Evolutionary conservation across 1,140 invertebrate species (phyloP).

Genomic region (Acromyrmex charruanus): DNA sequence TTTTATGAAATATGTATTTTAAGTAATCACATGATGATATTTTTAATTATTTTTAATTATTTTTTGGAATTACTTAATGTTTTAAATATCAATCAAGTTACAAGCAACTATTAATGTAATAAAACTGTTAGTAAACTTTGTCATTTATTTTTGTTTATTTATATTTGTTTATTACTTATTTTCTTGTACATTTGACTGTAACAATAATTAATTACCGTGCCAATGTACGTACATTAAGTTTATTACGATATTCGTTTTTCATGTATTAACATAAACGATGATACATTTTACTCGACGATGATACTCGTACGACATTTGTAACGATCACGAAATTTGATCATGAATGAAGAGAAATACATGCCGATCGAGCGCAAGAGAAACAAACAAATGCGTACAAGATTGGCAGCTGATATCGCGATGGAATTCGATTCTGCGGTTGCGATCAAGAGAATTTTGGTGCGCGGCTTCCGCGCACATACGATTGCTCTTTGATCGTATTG

Average conservation of each 20-base stretch:
- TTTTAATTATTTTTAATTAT: neutral
- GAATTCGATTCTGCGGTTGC: constrained; percentile 77
- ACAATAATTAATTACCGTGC: neutral
- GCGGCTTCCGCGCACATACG: constrained; percentile 15
- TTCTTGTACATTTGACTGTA: neutral
- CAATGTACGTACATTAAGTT: no score
- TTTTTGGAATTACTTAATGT: neutral
- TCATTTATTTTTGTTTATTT: neutral
- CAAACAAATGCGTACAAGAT: constrained; percentile 63
- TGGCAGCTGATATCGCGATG: constrained; percentile 57
- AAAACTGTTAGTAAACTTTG: neutral
- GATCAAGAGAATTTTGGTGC: constrained; percentile 65
- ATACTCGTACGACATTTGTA: constrained; percentile 70
- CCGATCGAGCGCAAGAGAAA: constrained; percentile 55
- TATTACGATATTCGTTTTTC: neutral
- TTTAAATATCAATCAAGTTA: neutral
- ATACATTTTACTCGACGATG: constrained; percentile 45
- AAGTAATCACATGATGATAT: neutral
- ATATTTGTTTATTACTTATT: neutral
- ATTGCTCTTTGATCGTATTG: constrained; percentile 40
- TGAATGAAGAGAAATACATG: constrained; percentile 16
- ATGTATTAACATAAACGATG: constrained; percentile 4
- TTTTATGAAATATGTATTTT: neutral
- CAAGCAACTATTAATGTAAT: constrained; percentile 6
- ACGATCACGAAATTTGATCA: constrained; percentile 69